Evolutionary conservation across 2,797 vertebrate species (phyloP).

Genomic region (Fundulus diaphanus): DNA sequence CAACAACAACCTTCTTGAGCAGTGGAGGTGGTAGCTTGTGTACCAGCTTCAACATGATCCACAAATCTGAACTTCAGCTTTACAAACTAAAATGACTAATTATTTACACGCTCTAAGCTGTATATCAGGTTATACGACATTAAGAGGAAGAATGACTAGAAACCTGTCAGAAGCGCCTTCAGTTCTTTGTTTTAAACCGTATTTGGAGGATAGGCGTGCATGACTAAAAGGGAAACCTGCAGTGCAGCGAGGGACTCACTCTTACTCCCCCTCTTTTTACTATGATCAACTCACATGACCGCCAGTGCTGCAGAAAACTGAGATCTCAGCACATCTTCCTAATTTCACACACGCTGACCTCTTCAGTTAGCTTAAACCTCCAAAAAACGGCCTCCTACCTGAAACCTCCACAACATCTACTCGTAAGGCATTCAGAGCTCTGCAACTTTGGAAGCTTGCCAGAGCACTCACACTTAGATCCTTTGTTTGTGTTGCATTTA

Average conservation of each 20-base stretch:
- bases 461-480: background rate
- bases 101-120: background rate
- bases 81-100: background rate
- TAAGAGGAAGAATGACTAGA: background rate
- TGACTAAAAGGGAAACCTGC: background rate
- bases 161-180: background rate
- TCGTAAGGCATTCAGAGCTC: background rate
- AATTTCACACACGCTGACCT: background rate
- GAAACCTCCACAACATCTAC: background rate
- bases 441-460: background rate
- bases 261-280: background rate
- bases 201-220: background rate
- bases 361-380: background rate
- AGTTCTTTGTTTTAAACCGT: background rate
- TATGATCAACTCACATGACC: background rate
- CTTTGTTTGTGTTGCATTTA: background rate
- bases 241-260: constrained; percentile 9
- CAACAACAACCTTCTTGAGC: background rate
- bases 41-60: background rate
- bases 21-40: background rate
- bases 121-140: background rate
- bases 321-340: background rate
- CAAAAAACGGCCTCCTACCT: background rate
- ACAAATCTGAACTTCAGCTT: background rate
- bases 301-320: background rate